phyloP scores from a whole-genome alignment of 1,140 invertebrate genomes.

The Yoshiicerus persimilis region DNA sequence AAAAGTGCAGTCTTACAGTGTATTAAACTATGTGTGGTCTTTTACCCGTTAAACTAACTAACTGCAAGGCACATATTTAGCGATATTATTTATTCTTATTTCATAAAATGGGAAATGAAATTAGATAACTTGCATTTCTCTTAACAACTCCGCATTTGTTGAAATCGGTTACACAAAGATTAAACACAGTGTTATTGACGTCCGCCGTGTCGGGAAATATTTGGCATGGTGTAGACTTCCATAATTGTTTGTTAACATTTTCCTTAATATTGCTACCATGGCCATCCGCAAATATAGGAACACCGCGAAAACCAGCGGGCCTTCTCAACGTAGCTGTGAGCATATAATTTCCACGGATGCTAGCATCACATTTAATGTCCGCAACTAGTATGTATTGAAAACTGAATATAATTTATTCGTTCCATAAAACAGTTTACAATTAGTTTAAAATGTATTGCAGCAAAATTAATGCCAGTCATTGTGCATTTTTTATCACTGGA shows the following conservation, averaged over 20 bases:
- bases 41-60: no score
- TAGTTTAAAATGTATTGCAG: background rate
- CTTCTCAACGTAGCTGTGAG: conserved; percentile 74
- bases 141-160: conserved; percentile 77
- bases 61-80: no score
- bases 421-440: background rate
- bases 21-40: no score
- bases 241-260: conserved; percentile 17
- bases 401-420: background rate
- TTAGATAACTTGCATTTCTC: conserved; percentile 64
- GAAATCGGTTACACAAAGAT: conserved; percentile 75
- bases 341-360: conserved; percentile 63
- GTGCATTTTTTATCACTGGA: background rate
- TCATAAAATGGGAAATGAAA: background rate
- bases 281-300: conserved; percentile 80
- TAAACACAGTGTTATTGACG: conserved; percentile 68
- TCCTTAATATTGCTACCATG: conserved; percentile 54
- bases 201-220: conserved; percentile 72
- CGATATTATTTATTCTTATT: no score
- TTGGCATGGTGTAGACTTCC: conserved; percentile 62
- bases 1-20: no score
- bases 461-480: background rate
- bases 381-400: conserved; percentile 60
- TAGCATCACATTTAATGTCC: conserved; percentile 77
- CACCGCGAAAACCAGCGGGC: conserved; percentile 76